Percentiles rank a stretch among this genome's conserved stretches.
Evolutionary conservation across 2,888 invertebrate genomes (phyloP).

Genomic region (Dastarcus helophoroides): DNA sequence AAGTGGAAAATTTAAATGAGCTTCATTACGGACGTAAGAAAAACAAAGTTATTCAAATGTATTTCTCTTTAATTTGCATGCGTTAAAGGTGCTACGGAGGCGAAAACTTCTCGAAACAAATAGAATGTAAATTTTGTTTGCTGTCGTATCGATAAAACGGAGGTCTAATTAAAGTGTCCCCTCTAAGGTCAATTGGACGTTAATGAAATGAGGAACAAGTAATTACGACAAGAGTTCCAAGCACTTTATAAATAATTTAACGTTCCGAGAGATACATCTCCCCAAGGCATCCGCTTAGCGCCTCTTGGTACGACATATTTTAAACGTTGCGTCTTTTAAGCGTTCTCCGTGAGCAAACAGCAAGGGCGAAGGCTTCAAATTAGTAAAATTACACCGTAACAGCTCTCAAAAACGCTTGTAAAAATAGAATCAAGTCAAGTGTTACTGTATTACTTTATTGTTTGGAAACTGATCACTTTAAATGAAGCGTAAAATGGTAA

Average conservation of each 20-base stretch:
- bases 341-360: no score
- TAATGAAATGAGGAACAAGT: constrained; percentile 5
- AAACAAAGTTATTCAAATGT: constrained; percentile 4
- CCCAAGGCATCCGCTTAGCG: no score
- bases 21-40: constrained; percentile 2
- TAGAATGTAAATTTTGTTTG: constrained; percentile 6
- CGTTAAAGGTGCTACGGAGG: constrained; percentile 3
- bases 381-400: no score
- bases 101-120: constrained; percentile 3
- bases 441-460: no score
- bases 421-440: no score
- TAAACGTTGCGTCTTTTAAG: no score
- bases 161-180: constrained; percentile 5
- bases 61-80: constrained; percentile 4
- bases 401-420: no score
- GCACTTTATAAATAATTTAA: constrained; percentile 5
- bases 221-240: constrained; percentile 5
- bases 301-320: no score
- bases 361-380: no score
- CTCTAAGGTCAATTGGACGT: constrained; percentile 6
- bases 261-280: no score
- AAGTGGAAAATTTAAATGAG: constrained; percentile 2
- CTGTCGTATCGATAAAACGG: constrained; percentile 2
- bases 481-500: no score
- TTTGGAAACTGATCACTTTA: no score